Conservation (phyloP, 2,113 vertebrate genomes). For the Mastomys natalensis region DNA sequence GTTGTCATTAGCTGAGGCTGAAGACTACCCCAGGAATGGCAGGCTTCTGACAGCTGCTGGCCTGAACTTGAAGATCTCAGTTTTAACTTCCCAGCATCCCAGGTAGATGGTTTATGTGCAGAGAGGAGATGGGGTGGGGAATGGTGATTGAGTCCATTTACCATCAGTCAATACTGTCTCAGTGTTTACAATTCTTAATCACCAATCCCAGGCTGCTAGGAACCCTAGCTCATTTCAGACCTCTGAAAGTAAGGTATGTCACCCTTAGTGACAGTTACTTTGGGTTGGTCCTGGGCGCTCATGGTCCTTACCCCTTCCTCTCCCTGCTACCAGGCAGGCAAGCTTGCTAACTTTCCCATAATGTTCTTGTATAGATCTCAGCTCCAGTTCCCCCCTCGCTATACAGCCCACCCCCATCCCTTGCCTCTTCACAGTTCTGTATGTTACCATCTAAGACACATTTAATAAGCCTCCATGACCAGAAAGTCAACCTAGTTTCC, state of each 20-base stretch:
- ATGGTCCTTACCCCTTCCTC: background rate
- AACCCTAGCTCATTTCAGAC: background rate
- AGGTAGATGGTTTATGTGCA: background rate
- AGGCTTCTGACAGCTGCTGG: background rate
- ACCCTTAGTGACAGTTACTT: background rate
- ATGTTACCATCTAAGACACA: background rate
- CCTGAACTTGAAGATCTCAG: background rate
- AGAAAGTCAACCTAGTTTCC: background rate
- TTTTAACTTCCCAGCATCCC: constrained; percentile 8
- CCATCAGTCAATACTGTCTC: background rate
- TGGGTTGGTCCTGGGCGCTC: background rate
- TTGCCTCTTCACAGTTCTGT: background rate
- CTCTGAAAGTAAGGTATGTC: background rate
- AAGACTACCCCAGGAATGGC: background rate
- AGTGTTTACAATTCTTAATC: background rate
- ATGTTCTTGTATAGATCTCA: background rate
- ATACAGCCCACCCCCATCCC: background rate
- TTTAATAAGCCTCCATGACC: background rate
- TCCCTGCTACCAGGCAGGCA: background rate
- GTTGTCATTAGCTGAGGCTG: background rate
- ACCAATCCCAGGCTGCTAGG: background rate
- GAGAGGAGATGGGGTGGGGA: background rate
- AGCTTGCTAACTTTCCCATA: background rate
- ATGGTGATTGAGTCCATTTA: background rate
- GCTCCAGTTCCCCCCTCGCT: background rate